Evolutionary conservation across 1,140 invertebrate genomes (phyloP).

Genomic region (Heliothis subflexa): DNA sequence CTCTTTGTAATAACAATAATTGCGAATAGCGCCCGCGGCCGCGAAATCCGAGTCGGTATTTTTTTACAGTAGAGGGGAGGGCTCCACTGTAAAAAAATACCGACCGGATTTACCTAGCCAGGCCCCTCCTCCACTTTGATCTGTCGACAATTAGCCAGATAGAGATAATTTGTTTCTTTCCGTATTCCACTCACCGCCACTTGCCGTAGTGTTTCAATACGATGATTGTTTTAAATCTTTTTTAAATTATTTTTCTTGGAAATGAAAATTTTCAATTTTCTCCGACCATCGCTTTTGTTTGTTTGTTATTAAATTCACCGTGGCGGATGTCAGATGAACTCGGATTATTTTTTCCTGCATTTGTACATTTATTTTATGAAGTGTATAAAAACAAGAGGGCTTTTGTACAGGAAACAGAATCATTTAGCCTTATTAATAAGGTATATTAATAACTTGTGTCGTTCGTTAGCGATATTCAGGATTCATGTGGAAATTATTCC

Average conservation of each 20-base stretch:
- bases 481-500: conserved; percentile 50
- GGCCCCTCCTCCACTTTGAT: conserved; percentile 69
- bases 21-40: conserved; percentile 79
- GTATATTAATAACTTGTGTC: conserved; percentile 44
- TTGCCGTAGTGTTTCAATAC: conserved; percentile 74
- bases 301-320: conserved; percentile 48
- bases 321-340: conserved; percentile 52
- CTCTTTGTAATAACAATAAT: conserved; percentile 86
- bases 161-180: conserved; percentile 82
- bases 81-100: conserved; percentile 66
- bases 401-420: not conserved
- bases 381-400: conserved; percentile 13
- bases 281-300: conserved; percentile 36
- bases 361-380: conserved; percentile 42
- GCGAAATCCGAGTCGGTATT: conserved; percentile 15
- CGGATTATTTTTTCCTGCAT: conserved; percentile 54
- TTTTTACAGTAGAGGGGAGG: conserved; percentile 46
- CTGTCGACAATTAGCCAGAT: conserved; percentile 80
- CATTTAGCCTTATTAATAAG: conserved; percentile 39
- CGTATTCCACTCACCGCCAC: conserved; percentile 65
- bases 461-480: conserved; percentile 54
- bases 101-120: conserved; percentile 78
- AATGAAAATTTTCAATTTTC: conserved; percentile 68
- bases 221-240: conserved; percentile 75
- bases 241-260: conserved; percentile 60